These are phyloP conservation scores for Hypomecis punctinalis DNA, from an alignment of 2,888 invertebrate genomes.

Conservation along the genomic window DNA sequence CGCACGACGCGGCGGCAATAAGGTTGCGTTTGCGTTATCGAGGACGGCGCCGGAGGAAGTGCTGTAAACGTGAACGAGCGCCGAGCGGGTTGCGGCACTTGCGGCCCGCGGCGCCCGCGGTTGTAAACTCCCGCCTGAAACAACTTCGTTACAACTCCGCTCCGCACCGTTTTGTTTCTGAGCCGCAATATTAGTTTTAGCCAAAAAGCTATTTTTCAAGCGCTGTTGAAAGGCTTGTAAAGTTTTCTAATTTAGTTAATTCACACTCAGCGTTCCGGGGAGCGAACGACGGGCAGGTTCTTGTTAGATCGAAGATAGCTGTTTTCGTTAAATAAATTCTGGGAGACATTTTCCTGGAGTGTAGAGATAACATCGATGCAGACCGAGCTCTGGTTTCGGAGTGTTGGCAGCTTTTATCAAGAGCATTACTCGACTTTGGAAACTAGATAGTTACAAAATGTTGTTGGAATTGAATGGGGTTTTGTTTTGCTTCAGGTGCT, in stretches of 20 bases:
- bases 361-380: conserved; percentile 64
- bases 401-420: neutral
- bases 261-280: conserved; percentile 70
- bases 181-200: conserved; percentile 82
- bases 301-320: conserved; percentile 64
- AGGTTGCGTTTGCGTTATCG: conserved; percentile 73
- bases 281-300: conserved; percentile 48
- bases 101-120: conserved; percentile 64
- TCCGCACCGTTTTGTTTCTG: conserved; percentile 74
- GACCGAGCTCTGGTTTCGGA: conserved; percentile 8
- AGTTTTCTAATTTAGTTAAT: conserved; percentile 84
- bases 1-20: conserved; percentile 74
- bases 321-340: conserved; percentile 61
- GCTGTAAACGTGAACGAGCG: conserved; percentile 63
- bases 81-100: conserved; percentile 50
- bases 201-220: conserved; percentile 83
- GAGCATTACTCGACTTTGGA: conserved; percentile 8
- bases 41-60: conserved; percentile 63
- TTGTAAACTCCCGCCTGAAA: conserved; percentile 74
- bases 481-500: conserved; percentile 86
- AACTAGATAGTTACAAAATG: neutral
- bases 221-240: conserved; percentile 77
- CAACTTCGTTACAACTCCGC: conserved; percentile 81
- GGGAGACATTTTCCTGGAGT: conserved; percentile 54
- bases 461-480: neutral